phyloP scores from a whole-genome alignment of 2,797 vertebrate species.

The Pithecia hirsuta region DNA sequence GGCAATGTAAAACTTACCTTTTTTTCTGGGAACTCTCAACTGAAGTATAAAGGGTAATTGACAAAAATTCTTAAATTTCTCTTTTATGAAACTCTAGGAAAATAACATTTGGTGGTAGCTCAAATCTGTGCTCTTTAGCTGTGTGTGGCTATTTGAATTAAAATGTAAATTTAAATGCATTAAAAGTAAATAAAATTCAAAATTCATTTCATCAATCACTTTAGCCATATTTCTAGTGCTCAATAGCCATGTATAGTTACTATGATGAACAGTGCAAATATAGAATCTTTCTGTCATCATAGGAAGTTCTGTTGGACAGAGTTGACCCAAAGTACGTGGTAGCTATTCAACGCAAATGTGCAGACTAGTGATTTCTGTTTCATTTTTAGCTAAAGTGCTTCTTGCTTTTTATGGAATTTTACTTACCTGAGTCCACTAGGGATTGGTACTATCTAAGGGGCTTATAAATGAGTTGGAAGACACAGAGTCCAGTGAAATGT shows the following conservation, averaged over 20 bases:
- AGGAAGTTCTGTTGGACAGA: not conserved
- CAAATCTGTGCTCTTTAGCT: not conserved
- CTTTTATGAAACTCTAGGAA: not conserved
- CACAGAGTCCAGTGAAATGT: constrained; percentile 57
- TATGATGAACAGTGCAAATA: not conserved
- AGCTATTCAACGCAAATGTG: constrained; percentile 6
- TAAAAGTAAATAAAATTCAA: not conserved
- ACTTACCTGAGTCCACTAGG: constrained; percentile 40
- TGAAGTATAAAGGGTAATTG: not conserved
- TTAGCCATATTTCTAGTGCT: not conserved
- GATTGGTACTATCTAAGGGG: not conserved
- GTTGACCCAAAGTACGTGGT: not conserved
- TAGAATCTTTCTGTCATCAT: not conserved
- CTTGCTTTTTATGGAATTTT: constrained; percentile 41
- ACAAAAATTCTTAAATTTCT: not conserved
- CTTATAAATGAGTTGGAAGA: constrained; percentile 67
- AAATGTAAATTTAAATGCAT: not conserved
- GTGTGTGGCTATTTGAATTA: not conserved
- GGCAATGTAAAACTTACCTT: not conserved
- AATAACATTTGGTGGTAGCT: not conserved
- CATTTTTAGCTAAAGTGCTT: constrained; percentile 45
- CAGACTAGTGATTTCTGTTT: not conserved
- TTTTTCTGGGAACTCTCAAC: not conserved
- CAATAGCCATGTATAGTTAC: not conserved
- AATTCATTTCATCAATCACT: not conserved